Percentiles rank a stretch among this genome's conserved stretches.
phyloP scores from a whole-genome alignment of 2,888 invertebrate genomes.

The Parnassius glacialis region DNA sequence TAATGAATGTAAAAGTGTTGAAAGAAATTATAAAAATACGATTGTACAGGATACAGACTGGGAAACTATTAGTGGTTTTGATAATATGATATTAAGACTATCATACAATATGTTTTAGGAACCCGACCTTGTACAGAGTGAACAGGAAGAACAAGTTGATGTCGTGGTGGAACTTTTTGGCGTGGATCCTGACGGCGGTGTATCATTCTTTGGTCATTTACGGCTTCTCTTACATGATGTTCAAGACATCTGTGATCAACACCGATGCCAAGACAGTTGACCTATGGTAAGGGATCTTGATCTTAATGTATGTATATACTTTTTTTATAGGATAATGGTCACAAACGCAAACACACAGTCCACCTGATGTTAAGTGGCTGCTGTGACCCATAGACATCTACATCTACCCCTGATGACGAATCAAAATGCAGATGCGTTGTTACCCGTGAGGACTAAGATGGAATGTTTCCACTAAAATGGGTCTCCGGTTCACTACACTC shows the following conservation, averaged over 20 bases:
- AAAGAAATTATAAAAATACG: too few species aligned
- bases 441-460: too few species aligned
- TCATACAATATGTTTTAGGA: conserved; percentile 46
- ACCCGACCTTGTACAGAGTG: conserved; percentile 85
- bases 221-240: conserved; percentile 68
- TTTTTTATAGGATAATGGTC: too few species aligned
- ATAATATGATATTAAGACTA: neutral
- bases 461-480: too few species aligned
- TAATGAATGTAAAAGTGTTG: too few species aligned
- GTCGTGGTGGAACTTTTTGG: conserved; percentile 81
- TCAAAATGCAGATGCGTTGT: too few species aligned
- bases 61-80: neutral
- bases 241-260: conserved; percentile 72
- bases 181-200: conserved; percentile 81
- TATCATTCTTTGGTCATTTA: conserved; percentile 85
- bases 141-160: conserved; percentile 83
- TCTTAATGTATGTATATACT: neutral
- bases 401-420: too few species aligned
- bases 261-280: conserved; percentile 76
- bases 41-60: too few species aligned
- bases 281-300: conserved; percentile 59
- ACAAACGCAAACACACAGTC: too few species aligned
- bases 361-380: too few species aligned
- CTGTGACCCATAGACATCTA: too few species aligned
- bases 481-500: too few species aligned